Evolutionary conservation across 1,140 invertebrate species (phyloP), one percentile per base, ranked within the genome.

Genomic region (Drosophila arawakana): DNA sequence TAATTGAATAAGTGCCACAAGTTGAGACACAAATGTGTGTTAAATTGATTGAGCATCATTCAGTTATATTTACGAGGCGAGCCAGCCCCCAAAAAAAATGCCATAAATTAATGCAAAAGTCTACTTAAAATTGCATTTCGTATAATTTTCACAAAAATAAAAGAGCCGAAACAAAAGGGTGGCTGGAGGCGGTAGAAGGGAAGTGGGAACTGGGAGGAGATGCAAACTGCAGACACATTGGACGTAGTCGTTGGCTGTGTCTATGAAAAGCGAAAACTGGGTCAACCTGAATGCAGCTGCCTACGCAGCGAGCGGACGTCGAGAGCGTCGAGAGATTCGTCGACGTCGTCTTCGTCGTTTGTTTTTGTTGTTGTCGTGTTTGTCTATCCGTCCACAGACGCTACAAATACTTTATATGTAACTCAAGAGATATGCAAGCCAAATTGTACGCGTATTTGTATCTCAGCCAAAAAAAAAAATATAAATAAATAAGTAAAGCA

Each of bases 251-350:
- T 47, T 62, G 34, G 46, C 60, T 35, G 10, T 43, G 41, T 11
- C 55, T 73, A 74, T 70, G 66, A 74, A 86, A 86, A 86, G 82
- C 84, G 83, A 86, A 86, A 86, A 86, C 83, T 86, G 83, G 83
- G 83, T 86, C 83, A 83, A 89, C 84, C 83, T 86, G 84, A 30
- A 83, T 89, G 83, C 83, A 71, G 79, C 82, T 78, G 80, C 82
- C 82, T 85, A 85, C 82, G 82, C 82, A 52, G 61, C 63, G 59
- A 73, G 39, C 71, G 34, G 21, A 54, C 59, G 58, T 73, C 50
- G 59, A 13, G 41, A 47, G 46, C 58, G 52, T 73, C 57, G 59
- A 13, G 41, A 47, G 46, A 50, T 58, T 59, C 50, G 69, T 41
- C 37, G 63, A 13, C 3, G 25, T 30, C 25, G 25, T 30, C 25